Conservation (phyloP, 2,888 invertebrate genomes). For the Epistrophe eligans region DNA sequence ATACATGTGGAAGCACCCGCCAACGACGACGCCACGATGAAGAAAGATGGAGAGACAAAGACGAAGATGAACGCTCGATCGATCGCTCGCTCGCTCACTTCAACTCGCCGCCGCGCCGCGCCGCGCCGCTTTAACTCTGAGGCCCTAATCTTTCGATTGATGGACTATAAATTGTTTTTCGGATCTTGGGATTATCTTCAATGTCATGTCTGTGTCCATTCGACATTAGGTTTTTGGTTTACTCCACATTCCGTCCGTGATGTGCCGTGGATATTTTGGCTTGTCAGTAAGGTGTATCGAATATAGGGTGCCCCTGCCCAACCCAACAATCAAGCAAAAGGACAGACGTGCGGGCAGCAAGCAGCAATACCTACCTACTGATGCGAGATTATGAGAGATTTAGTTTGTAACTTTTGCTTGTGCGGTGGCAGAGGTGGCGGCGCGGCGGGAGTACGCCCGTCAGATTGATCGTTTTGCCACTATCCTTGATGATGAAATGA, state of each 20-base stretch:
- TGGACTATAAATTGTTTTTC: constrained; percentile 63
- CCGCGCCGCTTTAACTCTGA: constrained; percentile 26
- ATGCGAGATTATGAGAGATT: not conserved
- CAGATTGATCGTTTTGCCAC: constrained; percentile 16
- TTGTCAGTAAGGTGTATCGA: not conserved
- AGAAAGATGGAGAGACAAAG: not conserved
- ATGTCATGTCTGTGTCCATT: constrained; percentile 34
- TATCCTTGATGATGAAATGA: constrained; percentile 46
- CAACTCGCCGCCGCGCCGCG: constrained; percentile 31
- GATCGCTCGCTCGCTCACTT: constrained; percentile 17
- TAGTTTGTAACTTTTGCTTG: constrained; percentile 39
- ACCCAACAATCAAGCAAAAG: not conserved
- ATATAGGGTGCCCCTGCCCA: no score
- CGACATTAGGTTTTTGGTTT: no score
- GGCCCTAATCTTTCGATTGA: constrained; percentile 55
- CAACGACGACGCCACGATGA: not conserved
- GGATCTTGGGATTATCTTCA: constrained; percentile 54
- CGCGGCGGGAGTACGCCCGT: not conserved
- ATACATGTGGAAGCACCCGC: not conserved
- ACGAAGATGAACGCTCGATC: constrained; percentile 17
- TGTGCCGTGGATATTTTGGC: not conserved
- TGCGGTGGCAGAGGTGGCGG: constrained; percentile 2
- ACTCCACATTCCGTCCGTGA: not conserved
- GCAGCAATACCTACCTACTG: not conserved
- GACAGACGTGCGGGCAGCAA: not conserved